A percentile compares a stretch with the other conserved stretches of the same genome.
Evolutionary conservation across 2,888 invertebrate species (phyloP).

Genomic region (Thelaira solivaga): DNA sequence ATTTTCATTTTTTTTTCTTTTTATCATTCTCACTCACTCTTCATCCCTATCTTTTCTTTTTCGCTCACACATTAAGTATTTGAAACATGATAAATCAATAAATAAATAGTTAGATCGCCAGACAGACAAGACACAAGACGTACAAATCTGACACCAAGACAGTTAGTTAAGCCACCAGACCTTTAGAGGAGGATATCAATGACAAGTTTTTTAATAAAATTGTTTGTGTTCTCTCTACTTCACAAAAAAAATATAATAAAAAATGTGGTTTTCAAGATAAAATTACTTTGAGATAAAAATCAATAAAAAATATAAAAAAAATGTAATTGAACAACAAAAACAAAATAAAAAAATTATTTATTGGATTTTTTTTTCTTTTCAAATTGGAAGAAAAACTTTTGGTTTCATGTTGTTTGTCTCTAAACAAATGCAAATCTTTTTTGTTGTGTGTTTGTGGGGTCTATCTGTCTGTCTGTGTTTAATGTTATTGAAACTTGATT

Average conservation of each 20-base stretch:
- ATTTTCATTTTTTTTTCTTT: not conserved
- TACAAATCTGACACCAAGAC: slow-evolving; percentile 30
- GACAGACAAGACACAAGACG: not conserved
- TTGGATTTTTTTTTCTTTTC: not conserved
- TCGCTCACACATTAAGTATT: not conserved
- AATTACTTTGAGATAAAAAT: slow-evolving; percentile 52
- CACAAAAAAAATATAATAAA: slow-evolving; percentile 52
- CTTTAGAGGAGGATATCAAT: slow-evolving; percentile 57
- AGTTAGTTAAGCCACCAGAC: slow-evolving; percentile 22
- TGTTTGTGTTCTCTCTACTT: slow-evolving; percentile 64
- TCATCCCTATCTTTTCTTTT: too few relatives aligned
- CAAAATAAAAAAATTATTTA: not conserved
- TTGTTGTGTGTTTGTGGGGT: not conserved
- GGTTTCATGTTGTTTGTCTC: not conserved
- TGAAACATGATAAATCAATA: slow-evolving; percentile 12
- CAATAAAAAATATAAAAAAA: slow-evolving; percentile 35
- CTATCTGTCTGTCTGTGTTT: too few relatives aligned
- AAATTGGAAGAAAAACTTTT: not conserved
- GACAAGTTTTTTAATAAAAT: slow-evolving; percentile 63
- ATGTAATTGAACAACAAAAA: not conserved
- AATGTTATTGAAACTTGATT: not conserved
- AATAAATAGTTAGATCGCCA: slow-evolving; percentile 15
- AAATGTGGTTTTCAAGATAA: slow-evolving; percentile 62
- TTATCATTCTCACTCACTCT: not conserved
- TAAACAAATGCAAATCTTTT: slow-evolving; percentile 6